Conservation (phyloP, 2,797 vertebrate genomes). For the Glyptemys insculpta region DNA sequence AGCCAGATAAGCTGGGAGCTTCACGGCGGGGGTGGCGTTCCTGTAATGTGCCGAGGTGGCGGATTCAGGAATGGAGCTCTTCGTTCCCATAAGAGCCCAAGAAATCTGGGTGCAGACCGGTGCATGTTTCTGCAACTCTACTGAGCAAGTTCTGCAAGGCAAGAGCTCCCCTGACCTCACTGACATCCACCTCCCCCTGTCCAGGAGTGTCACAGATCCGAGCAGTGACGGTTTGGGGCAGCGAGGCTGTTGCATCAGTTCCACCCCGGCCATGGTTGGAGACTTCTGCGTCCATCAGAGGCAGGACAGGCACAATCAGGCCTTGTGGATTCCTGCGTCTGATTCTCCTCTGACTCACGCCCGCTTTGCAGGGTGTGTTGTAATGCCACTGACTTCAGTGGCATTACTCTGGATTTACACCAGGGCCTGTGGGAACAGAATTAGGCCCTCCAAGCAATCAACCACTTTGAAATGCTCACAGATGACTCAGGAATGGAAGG, state of each 20-base stretch:
- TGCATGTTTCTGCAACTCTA: background rate
- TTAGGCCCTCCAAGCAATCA: background rate
- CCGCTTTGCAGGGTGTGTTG: background rate
- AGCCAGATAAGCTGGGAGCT: background rate
- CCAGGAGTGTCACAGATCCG: background rate
- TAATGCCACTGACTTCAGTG: background rate
- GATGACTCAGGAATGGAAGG: background rate
- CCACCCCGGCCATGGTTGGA: background rate
- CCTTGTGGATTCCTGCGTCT: background rate
- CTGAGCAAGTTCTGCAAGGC: background rate
- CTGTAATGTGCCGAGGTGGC: background rate
- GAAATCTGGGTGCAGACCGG: background rate
- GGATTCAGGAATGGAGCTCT: background rate
- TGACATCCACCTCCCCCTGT: background rate
- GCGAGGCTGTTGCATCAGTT: background rate
- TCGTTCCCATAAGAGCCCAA: background rate
- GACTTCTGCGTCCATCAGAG: rapidly evolving
- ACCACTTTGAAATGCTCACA: background rate
- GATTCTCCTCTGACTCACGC: too few relatives aligned
- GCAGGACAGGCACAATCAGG: too few relatives aligned
- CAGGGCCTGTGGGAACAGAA: too few relatives aligned
- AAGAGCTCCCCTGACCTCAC: background rate
- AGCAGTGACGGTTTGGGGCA: background rate
- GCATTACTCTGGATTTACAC: background rate
- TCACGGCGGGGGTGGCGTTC: background rate